Conservation (phyloP, 2,797 vertebrate species). For the Poeciliopsis presidionis region DNA sequence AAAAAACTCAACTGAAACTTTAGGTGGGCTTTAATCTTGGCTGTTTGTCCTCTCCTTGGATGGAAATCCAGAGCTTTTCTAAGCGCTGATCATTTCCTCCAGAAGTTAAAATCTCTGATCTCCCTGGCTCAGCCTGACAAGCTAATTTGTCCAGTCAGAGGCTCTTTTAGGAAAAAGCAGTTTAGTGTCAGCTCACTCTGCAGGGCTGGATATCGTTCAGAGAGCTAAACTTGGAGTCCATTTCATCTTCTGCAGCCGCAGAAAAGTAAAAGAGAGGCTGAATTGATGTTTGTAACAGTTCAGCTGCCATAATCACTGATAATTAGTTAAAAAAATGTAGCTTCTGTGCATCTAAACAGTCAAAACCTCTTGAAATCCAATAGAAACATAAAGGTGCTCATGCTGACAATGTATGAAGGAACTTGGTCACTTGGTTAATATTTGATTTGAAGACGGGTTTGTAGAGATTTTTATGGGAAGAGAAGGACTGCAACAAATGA, state of each 20-base stretch:
- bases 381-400: no score
- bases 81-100: conserved; percentile 49
- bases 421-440: background rate
- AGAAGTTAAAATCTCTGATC: conserved; percentile 34
- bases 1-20: no score
- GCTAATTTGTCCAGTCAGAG: conserved; percentile 40
- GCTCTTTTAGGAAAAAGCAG: conserved; percentile 20
- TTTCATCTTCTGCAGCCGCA: conserved; percentile 1
- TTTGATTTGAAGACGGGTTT: background rate
- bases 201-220: conserved; percentile 2
- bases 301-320: background rate
- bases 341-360: background rate
- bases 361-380: background rate
- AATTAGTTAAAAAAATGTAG: background rate
- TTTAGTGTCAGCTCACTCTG: conserved; percentile 30
- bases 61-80: conserved; percentile 19
- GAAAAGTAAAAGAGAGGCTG: background rate
- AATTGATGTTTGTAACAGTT: background rate
- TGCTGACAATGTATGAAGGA: background rate
- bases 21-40: no score
- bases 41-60: no score
- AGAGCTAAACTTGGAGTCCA: background rate
- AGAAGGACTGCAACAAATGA: no score
- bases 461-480: background rate
- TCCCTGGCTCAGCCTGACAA: conserved; percentile 36